Conservation (phyloP, 2,888 invertebrate genomes). For the Caenorhabditis macrosperma region DNA sequence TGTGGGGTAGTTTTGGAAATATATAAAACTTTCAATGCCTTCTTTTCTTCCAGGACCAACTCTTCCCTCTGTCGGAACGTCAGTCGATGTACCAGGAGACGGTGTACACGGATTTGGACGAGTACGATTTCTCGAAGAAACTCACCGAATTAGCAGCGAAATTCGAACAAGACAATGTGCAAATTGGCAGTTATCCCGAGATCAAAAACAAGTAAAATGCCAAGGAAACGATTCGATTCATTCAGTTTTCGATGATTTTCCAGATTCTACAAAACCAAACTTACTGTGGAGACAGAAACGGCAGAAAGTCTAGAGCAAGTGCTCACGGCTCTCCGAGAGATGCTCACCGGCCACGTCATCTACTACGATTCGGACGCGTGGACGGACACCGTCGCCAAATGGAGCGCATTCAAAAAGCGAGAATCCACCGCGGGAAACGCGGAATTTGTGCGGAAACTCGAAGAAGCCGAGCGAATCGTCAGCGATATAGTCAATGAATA, state of each 20-base stretch:
- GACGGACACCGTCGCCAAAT: slow-evolving; percentile 76
- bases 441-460: slow-evolving; percentile 71
- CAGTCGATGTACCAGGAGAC: slow-evolving; percentile 67
- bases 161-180: slow-evolving; percentile 81
- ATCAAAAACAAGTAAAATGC: slow-evolving; percentile 82
- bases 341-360: slow-evolving; percentile 81
- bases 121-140: slow-evolving; percentile 81
- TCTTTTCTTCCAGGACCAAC: slow-evolving; percentile 61
- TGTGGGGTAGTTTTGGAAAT: not conserved
- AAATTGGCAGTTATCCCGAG: slow-evolving; percentile 84
- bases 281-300: slow-evolving; percentile 83
- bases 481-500: slow-evolving; percentile 79
- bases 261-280: slow-evolving; percentile 83
- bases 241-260: no score
- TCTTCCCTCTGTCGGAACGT: slow-evolving; percentile 72
- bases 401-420: slow-evolving; percentile 57
- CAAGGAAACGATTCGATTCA: no score
- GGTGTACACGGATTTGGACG: slow-evolving; percentile 81
- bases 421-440: slow-evolving; percentile 23
- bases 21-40: not conserved
- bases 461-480: slow-evolving; percentile 80
- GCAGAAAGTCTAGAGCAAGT: slow-evolving; percentile 60
- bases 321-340: slow-evolving; percentile 57
- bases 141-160: slow-evolving; percentile 82
- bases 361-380: slow-evolving; percentile 81